These are phyloP conservation scores for Trogon surrucura DNA, from an alignment of 2,113 vertebrate species.

Conservation along the genomic window DNA sequence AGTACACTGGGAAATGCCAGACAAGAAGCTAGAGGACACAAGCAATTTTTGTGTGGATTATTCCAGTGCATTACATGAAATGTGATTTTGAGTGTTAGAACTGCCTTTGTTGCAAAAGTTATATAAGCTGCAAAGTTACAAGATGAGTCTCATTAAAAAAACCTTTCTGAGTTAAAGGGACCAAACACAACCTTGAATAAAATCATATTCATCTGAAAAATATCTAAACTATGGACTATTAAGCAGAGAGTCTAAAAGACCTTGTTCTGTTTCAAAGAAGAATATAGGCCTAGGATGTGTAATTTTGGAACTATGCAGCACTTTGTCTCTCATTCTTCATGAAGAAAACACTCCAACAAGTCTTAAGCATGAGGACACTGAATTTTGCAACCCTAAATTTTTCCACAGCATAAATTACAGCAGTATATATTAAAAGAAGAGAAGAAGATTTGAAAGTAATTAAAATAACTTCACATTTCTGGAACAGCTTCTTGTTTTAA, in stretches of 20 bases:
- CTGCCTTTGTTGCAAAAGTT: background rate
- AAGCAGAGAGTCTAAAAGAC: background rate
- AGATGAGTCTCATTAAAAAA: background rate
- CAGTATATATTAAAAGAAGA: background rate
- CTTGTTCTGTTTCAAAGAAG: background rate
- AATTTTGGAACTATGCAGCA: background rate
- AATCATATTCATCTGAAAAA: background rate
- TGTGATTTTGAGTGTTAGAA: background rate
- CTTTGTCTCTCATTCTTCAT: background rate
- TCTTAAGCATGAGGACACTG: background rate
- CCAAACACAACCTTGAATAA: background rate
- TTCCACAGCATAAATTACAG: background rate
- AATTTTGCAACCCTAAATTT: background rate
- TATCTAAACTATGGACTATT: background rate
- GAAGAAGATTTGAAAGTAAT: background rate
- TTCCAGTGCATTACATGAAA: background rate
- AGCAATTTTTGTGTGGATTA: background rate
- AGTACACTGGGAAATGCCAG: background rate
- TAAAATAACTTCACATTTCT: background rate
- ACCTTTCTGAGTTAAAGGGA: background rate
- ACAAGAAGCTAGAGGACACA: background rate
- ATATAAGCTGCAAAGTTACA: background rate
- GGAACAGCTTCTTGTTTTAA: background rate
- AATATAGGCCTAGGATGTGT: background rate
- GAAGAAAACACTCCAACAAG: background rate